Base-by-base conservation (phyloP, 2,113 vertebrate genomes). In the Porphyrio hochstetteri region DNA sequence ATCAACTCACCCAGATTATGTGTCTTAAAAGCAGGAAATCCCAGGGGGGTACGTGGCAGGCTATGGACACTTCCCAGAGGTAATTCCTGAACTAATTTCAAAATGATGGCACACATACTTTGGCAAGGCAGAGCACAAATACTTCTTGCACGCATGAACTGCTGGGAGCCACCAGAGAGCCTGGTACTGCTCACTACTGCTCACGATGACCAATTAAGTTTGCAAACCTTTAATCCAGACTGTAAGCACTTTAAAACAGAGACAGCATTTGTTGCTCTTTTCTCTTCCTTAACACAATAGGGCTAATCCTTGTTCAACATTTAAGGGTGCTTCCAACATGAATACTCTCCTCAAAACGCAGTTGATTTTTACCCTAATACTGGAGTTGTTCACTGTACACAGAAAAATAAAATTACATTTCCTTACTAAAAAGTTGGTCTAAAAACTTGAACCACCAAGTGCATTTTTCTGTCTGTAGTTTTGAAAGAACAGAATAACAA, bases 101-200 rank as follows among this genome's bases (percentile, higher is more conserved):
- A 63, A 84, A 72, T 1, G 16, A 88, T 71, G 86, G 94, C 71
- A 82, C 83, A 44, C 79, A 86, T 93, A 85, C 88, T 90, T 90
- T 92, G 88, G 94, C 95, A 86, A 85, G 64, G 63, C 92, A 92
- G 24, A 72, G 88, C 85, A 82, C 78, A 56, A 92, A 90, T 76
- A 79, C 67, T 88, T 80, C 88, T 35, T 48, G 70, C 61, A 69
- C 13, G 48, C 53, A 60, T 15, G 61, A 94, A 60, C 70, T 72
- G 88, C 90, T 79, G 64, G 88, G 85, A 97, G 95, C 82, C 90
- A 83, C 95, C 19, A 0, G 35, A 60, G 88, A 96, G 94, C 79
- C 94, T 83, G 76, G 23, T 85, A 36, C 88, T 65, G 82, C 78
- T 95, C 85, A 9, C 3, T 85, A 29, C 88, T 65, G 82, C 78